Evolutionary conservation across 2,888 invertebrate genomes (phyloP), one percentile per base, ranked within the genome.

Genomic region (Fragum fragum): DNA sequence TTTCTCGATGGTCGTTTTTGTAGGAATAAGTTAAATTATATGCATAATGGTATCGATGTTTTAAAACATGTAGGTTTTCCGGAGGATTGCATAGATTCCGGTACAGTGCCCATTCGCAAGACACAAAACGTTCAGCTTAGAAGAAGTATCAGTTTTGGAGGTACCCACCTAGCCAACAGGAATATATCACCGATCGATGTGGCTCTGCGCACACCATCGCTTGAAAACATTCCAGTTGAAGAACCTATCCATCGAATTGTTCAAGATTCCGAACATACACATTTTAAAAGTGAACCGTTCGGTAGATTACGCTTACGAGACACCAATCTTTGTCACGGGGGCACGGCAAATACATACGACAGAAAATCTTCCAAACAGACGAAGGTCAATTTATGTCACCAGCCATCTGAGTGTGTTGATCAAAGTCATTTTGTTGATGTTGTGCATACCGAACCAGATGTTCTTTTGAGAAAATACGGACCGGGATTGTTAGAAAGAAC

Each of bases 331-430:
- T 9, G 16, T 14, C 47, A 14, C n/a, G 47, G 14, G 14, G 2
- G n/a, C 16, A 47, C 2, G 7, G 14, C 47, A 47, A 9, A 9
- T 47, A 47, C 32, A 36, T 36, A 36, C 32, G 32, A 36, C 9
- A 47, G 14, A 3, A 47, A 47, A 9, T 14, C 47, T 16, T 5
- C 16, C 5, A 36, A 5, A 47, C 47, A 47, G n/a, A n/a, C 5
- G 47, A 47, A 5, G 7, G 14, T 16, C 5, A 47, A 9, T 5
- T 9, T 9, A 47, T 5, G 16, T 9, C 18, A 47, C 2, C n/a
- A 47, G 5, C 18, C 47, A 3, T 47, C 57, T 26, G 77, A 77
- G 57, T 72, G 77, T 39, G 26, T 63, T 11, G 77, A 77, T 28
- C 47, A 66, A 23, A 39, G 53, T n/a, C 9, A 26, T 11, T 28